phyloP scores from a whole-genome alignment of 2,797 vertebrate species.

The Pseudomugil gertrudae region DNA sequence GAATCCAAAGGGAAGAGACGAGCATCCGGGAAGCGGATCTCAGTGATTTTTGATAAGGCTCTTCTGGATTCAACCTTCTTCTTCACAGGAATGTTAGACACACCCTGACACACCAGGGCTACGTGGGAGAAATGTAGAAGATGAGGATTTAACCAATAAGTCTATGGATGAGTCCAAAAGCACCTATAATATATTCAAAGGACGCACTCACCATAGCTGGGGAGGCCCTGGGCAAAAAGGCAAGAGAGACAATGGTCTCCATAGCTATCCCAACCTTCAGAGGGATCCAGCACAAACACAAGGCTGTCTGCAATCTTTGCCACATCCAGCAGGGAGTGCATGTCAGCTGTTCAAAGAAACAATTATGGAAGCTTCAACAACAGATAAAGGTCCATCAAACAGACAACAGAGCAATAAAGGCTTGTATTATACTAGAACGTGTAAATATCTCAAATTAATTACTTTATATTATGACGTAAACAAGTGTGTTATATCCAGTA shows the following conservation, averaged over 20 bases:
- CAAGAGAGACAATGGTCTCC: slow-evolving; percentile 95
- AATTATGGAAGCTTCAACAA: slow-evolving; percentile 21
- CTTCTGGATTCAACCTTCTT: slow-evolving; percentile 87
- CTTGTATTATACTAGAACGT: fast-evolving
- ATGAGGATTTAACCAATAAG: not conserved
- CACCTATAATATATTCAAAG: not conserved
- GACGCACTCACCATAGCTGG: slow-evolving; percentile 87
- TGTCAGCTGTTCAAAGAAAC: slow-evolving; percentile 82
- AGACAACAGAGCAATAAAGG: not conserved
- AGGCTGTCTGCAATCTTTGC: slow-evolving; percentile 94
- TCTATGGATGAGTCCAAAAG: not conserved
- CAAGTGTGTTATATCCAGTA: fast-evolving
- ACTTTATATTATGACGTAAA: not conserved
- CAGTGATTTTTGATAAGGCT: slow-evolving; percentile 84
- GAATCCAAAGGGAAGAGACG: slow-evolving; percentile 88
- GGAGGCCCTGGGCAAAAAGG: slow-evolving; percentile 94
- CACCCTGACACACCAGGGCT: slow-evolving; percentile 90
- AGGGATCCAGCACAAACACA: slow-evolving; percentile 89
- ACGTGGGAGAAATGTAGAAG: not conserved
- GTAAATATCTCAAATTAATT: not conserved
- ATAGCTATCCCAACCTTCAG: slow-evolving; percentile 90
- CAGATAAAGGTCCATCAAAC: not conserved
- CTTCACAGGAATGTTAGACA: slow-evolving; percentile 85
- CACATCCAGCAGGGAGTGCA: slow-evolving; percentile 89
- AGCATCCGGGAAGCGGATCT: slow-evolving; percentile 89